A percentile compares a stretch with the other conserved stretches of the same genome.
Conservation (phyloP, 30 jellyfish, hydroid and myxozoan species). For the Cassiopea andromeda region DNA sequence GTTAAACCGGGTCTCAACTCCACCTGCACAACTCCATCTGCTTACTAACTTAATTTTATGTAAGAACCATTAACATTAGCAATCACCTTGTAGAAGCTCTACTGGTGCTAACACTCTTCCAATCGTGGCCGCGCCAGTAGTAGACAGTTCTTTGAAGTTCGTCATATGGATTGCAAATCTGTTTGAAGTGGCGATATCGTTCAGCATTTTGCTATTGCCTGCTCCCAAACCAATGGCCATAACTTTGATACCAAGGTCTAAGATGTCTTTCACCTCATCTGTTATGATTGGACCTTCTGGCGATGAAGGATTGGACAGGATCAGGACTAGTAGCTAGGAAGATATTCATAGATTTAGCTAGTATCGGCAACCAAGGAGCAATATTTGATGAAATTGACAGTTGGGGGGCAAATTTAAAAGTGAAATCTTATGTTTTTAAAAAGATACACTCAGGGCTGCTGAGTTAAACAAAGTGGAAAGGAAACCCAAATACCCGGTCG, state of each 20-base stretch:
- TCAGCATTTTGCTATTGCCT: slow-evolving; percentile 2
- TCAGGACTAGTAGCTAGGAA: slow-evolving; percentile 19
- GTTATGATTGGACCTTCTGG: background rate
- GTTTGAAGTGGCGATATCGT: background rate
- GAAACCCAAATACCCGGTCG: no score
- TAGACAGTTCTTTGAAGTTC: slow-evolving; percentile 14
- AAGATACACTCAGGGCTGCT: no score
- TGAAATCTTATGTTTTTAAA: no score
- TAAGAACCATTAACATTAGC: no score
- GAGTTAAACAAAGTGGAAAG: no score
- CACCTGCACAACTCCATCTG: no score
- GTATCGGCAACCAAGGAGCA: background rate
- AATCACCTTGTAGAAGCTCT: no score
- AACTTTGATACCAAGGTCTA: slow-evolving; percentile 15
- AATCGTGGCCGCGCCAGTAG: background rate
- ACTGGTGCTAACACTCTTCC: background rate
- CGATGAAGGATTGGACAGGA: slow-evolving; percentile 26
- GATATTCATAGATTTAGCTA: background rate
- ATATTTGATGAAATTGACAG: no score
- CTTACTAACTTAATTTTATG: no score
- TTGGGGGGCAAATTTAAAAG: no score
- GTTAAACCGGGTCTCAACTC: no score
- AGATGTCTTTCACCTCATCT: slow-evolving; percentile 24
- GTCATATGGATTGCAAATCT: background rate
- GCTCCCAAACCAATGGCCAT: slow-evolving; percentile 44